Conservation (phyloP, 2,797 vertebrate genomes). For the Spea hammondii region DNA sequence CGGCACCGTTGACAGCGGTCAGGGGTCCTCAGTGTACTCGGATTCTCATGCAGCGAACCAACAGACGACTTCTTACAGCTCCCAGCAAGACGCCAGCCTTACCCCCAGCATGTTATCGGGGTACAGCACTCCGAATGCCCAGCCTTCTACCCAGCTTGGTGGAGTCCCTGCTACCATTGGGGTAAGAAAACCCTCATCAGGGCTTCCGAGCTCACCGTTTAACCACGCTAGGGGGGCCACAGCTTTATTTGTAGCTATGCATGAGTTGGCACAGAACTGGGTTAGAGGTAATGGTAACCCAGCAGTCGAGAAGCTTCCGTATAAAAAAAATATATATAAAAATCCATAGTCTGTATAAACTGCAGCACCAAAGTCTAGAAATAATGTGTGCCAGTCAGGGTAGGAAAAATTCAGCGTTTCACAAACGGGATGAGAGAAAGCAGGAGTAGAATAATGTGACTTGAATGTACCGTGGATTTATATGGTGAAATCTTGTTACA, state of each 20-base stretch:
- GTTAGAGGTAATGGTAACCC: not conserved
- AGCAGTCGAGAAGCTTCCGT: too few relatives aligned
- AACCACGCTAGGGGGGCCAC: not conserved
- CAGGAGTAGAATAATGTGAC: too few relatives aligned
- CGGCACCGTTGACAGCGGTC: constrained; percentile 84
- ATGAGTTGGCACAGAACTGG: constrained; percentile 5
- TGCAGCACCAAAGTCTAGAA: too few relatives aligned
- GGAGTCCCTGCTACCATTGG: constrained; percentile 74
- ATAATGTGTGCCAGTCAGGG: too few relatives aligned
- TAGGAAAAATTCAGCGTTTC: too few relatives aligned
- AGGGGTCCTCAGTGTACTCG: constrained; percentile 85
- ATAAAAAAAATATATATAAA: too few relatives aligned
- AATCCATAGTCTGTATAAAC: too few relatives aligned
- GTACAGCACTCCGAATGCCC: constrained; percentile 68
- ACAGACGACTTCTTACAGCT: constrained; percentile 82
- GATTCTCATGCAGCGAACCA: constrained; percentile 83
- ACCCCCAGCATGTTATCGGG: constrained; percentile 65
- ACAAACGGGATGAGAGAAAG: too few relatives aligned
- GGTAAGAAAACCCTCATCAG: constrained; percentile 74
- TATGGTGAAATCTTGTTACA: not conserved
- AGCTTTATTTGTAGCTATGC: not conserved
- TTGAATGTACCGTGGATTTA: too few relatives aligned
- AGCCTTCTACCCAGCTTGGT: constrained; percentile 64
- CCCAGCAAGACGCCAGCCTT: constrained; percentile 76
- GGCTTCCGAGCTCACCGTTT: not conserved